Base-by-base conservation (phyloP, 2,888 invertebrate species). In the Merodon equestris region DNA sequence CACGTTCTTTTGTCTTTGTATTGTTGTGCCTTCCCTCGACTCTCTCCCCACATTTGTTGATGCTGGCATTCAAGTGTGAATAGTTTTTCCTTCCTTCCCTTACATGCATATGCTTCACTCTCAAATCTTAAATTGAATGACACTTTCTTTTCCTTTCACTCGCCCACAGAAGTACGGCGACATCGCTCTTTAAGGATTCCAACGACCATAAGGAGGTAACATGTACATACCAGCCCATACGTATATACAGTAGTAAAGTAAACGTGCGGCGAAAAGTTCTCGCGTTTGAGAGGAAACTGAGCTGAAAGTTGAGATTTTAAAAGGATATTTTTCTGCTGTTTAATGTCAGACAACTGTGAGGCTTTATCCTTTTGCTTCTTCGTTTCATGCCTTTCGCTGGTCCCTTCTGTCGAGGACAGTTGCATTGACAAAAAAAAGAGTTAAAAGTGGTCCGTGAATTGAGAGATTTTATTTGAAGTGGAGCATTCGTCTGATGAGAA, bases 91-190 rank as follows among this genome's bases (percentile, higher is more conserved):
- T 72, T 48, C 34, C 14, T 54, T 18, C 34, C 36, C 60, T 58
- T 56, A 27, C 38, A 34, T n/a, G 34, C 45, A 9, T 36, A 36
- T 47, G 61, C 42, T 51, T 17, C 36, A 19, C 9, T 14, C 54
- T 64, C 57, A 57, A 27, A 70, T 45, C 53, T 68, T 68, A 63
- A 73, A 60, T 58, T 53, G 36, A 73, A 45, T 53, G 15, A 54
- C 10, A 40, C 40, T n/a, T 40, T 40, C 9, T 9, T 40, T 40
- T 9, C n/a, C 40, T 40, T 40, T 64, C 54, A 58, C 57, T 14
- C 36, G 13, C 13, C n/a, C n/a, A 44, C 34, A 18, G 45, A 44
- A 44, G 7, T n/a, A n/a, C n/a, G n/a, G n/a, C n/a, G 14, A 47
- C 48, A 40, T 45, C 34, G 44, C 61, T 7, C 27, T 54, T 79